Evolutionary conservation across 2,113 vertebrate genomes (phyloP).

Genomic region (Tympanuchus pallidicinctus): DNA sequence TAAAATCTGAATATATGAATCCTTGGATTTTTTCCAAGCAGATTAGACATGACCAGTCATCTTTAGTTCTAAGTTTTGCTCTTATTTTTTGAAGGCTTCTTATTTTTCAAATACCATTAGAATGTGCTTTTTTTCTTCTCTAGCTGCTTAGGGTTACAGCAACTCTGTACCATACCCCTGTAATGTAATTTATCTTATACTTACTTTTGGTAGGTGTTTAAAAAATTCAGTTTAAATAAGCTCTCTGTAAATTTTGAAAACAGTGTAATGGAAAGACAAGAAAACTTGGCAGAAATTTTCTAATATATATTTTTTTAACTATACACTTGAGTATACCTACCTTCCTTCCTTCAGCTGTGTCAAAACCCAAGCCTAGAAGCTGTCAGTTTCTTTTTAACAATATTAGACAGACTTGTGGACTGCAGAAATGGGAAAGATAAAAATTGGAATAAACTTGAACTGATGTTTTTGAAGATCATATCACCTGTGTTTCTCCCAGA

Average conservation of each 20-base stretch:
- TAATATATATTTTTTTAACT: background rate
- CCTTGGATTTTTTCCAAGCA: background rate
- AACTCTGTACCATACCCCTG: background rate
- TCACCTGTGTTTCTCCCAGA: background rate
- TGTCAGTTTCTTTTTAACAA: background rate
- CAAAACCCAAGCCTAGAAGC: background rate
- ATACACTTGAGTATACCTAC: background rate
- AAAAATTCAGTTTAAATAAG: background rate
- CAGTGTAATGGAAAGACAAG: background rate
- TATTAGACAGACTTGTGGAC: background rate
- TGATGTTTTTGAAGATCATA: background rate
- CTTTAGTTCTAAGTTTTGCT: background rate
- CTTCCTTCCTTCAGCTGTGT: background rate
- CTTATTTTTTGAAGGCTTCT: background rate
- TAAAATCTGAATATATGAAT: conserved; percentile 8
- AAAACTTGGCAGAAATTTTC: background rate
- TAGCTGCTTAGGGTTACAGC: background rate
- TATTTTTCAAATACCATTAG: background rate
- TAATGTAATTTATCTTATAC: background rate
- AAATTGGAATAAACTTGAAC: background rate
- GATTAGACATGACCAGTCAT: background rate
- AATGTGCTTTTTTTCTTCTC: background rate
- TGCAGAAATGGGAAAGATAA: background rate
- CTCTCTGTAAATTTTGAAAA: background rate
- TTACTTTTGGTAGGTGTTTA: background rate